Evolutionary conservation across 2,888 invertebrate genomes (phyloP), one percentile per base, ranked within the genome.

Genomic region (Andrena bucephala): DNA sequence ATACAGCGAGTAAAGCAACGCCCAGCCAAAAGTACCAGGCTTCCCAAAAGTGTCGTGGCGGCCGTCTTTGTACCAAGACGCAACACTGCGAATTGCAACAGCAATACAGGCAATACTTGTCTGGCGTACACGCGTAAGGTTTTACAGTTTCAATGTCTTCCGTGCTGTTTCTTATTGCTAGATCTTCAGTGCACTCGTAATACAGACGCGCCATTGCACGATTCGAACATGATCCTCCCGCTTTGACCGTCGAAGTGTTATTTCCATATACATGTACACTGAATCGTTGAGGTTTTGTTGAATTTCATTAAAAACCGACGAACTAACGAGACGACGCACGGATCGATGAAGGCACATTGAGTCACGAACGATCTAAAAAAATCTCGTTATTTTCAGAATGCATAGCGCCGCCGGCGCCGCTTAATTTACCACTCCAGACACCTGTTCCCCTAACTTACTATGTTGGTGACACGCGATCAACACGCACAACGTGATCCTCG

Each of bases 11-110:
- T 31, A 93, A 89, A 16, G 90, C 92, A 81, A 93, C 76, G 54
- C 93, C 92, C 10, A 93, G 87, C 93, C 93, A 93, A 73, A 93
- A 93, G 86, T 93, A 93, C 93, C 93, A 93, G 50, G 91, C 90
- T 81, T 93, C 93, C 92, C 92, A 93, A 71, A 93, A 89, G 73
- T 93, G 92, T 71, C 92, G 91, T 24, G 92, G 89, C 71, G 92
- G 89, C 82, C 89, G 90, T 73, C 89, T 89, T 81, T 92, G 93
- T 27, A 93, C 86, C 63, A 92, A 70, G n/a, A 91, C 75, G 69
- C 93, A 93, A 77, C 92, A 92, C 87, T 93, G 92, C 10, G 90
- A 89, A 69, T 92, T 90, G 85, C 92, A 92, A 74, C 91, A 92
- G 68, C 92, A 93, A 71, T 91, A 91, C 52, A 92, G 77, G 54